Percentiles rank a stretch among this genome's conserved stretches.
Conservation (phyloP, 2,113 vertebrate genomes). For the Deroptyus accipitrinus region DNA sequence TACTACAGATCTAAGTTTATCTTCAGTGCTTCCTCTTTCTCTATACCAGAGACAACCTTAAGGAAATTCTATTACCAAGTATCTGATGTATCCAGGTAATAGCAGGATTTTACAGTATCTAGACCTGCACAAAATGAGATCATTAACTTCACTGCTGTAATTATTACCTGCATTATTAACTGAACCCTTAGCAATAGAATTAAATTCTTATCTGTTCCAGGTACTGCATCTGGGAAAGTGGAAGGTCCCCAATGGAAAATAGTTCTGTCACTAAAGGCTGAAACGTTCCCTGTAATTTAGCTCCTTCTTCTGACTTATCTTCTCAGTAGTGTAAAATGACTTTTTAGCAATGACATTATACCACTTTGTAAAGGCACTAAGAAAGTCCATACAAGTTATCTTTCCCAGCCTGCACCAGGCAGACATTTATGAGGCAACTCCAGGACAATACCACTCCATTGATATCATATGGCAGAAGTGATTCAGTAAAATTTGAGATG, state of each 20-base stretch:
- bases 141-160: slow-evolving; percentile 68
- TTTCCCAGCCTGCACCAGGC: background rate
- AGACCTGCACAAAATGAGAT: slow-evolving; percentile 42
- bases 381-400: background rate
- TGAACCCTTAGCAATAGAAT: slow-evolving; percentile 36
- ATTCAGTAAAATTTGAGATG: background rate
- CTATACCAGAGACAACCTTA: background rate
- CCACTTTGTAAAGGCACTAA: background rate
- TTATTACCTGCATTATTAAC: slow-evolving; percentile 52
- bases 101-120: slow-evolving; percentile 12
- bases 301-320: background rate
- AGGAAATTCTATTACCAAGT: slow-evolving; percentile 13
- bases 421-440: background rate
- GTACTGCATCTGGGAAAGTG: background rate
- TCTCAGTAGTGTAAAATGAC: background rate
- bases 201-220: slow-evolving; percentile 34
- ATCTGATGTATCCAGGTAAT: background rate
- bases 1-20: background rate
- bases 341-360: background rate
- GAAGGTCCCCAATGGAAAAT: background rate
- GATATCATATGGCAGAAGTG: background rate
- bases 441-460: background rate
- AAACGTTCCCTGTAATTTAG: background rate
- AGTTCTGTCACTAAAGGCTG: background rate
- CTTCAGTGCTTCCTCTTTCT: background rate